phyloP scores from a whole-genome alignment of 2,888 invertebrate genomes.

The Aproaerema taeniolella region DNA sequence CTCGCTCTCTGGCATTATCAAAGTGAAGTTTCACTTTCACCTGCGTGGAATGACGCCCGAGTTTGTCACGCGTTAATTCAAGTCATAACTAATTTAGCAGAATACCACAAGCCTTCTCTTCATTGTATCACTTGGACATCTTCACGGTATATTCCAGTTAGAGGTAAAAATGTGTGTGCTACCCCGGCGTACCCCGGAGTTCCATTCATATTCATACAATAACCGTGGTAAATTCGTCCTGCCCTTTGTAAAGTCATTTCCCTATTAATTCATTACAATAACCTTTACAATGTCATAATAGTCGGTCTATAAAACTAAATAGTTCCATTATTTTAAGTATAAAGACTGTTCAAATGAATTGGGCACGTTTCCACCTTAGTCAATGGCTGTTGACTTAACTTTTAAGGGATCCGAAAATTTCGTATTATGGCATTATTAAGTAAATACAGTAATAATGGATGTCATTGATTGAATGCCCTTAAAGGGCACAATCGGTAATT shows the following conservation, averaged over 20 bases:
- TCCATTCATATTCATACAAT: too few species aligned
- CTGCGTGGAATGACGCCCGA: too few species aligned
- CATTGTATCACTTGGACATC: too few species aligned
- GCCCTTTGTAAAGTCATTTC: conserved; percentile 11
- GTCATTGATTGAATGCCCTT: conserved; percentile 23
- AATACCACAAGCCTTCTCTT: too few species aligned
- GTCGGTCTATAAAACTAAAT: background rate
- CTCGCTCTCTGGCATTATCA: too few species aligned
- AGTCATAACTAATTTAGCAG: too few species aligned
- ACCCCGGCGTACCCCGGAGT: too few species aligned
- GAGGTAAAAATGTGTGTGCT: too few species aligned
- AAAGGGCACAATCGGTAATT: conserved; percentile 22
- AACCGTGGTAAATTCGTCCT: too few species aligned
- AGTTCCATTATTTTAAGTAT: background rate
- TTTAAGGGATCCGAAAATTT: conserved; percentile 30
- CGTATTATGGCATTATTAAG: conserved; percentile 39
- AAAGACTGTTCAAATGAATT: background rate
- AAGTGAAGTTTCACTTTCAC: too few species aligned
- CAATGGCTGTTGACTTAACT: conserved; percentile 25
- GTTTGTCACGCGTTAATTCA: too few species aligned
- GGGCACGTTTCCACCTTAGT: conserved; percentile 24
- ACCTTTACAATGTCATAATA: conserved; percentile 1
- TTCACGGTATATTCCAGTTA: too few species aligned
- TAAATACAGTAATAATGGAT: conserved; percentile 31
- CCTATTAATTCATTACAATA: conserved; percentile 16